These are phyloP conservation scores for Ammodytes dubius DNA, from an alignment of 2,113 vertebrate species.

Conservation along the genomic window DNA sequence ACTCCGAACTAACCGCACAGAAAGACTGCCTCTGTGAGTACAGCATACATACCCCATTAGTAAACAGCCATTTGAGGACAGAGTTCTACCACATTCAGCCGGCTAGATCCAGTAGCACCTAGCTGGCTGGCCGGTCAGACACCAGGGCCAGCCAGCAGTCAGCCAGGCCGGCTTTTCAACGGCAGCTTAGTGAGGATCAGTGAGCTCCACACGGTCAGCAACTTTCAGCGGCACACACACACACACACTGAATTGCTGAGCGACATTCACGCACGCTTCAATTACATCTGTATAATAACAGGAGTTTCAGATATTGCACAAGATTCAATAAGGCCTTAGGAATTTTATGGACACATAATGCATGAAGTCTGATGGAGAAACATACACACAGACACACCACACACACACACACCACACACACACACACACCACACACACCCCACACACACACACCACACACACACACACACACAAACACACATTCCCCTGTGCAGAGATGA, in stretches of 20 bases:
- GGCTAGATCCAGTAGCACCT: conserved; percentile 31
- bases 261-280: conserved; percentile 37
- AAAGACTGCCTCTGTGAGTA: background rate
- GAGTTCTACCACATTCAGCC: conserved; percentile 26
- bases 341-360: conserved; percentile 32
- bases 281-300: conserved; percentile 42
- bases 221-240: conserved; percentile 57
- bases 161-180: conserved; percentile 60
- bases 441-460: conserved; percentile 11
- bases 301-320: conserved; percentile 29
- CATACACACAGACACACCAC: conserved; percentile 12
- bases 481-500: conserved; percentile 1
- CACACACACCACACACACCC: conserved; percentile 8
- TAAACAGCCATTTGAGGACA: conserved; percentile 32
- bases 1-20: conserved; percentile 19
- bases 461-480: background rate
- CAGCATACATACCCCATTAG: background rate
- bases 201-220: conserved; percentile 74
- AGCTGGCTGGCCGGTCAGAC: conserved; percentile 45
- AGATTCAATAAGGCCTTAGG: conserved; percentile 13
- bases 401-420: no score
- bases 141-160: conserved; percentile 35
- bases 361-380: conserved; percentile 7
- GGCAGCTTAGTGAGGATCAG: conserved; percentile 77
- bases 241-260: conserved; percentile 37